Percentiles rank a stretch among this genome's conserved stretches.
These are phyloP conservation scores for Leptinotarsa undecemlineata DNA, from an alignment of 1,140 invertebrate genomes.

Conservation along the genomic window DNA sequence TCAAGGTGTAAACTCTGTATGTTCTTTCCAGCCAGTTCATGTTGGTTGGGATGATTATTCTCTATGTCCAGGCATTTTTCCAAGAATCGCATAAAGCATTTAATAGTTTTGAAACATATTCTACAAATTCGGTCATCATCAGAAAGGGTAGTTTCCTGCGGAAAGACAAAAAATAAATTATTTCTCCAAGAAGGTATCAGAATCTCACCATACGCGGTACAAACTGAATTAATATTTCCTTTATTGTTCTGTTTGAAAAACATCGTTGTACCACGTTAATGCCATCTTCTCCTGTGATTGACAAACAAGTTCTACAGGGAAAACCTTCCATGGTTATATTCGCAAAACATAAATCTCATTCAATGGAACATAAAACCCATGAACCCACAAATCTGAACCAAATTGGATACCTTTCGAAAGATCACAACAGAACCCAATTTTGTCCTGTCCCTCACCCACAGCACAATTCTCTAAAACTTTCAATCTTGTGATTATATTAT, in stretches of 20 bases:
- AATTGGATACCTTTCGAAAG: too few species aligned
- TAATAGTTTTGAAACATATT: constrained; percentile 20
- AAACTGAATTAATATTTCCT: constrained; percentile 15
- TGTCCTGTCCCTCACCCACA: too few species aligned
- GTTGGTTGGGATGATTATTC: neutral
- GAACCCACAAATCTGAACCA: neutral
- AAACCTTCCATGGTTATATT: constrained; percentile 9
- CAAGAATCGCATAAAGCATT: constrained; percentile 11
- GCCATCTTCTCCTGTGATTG: neutral
- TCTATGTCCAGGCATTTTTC: constrained; percentile 22
- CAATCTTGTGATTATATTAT: too few species aligned
- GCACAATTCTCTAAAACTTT: too few species aligned
- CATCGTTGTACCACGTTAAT: neutral
- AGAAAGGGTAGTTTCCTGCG: constrained; percentile 5
- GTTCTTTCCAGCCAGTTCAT: neutral
- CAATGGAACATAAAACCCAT: constrained; percentile 14
- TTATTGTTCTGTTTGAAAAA: constrained; percentile 16
- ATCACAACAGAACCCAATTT: too few species aligned
- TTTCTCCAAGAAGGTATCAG: neutral
- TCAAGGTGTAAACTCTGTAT: neutral
- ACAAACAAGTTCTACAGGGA: constrained; percentile 23
- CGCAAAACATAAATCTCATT: constrained; percentile 12
- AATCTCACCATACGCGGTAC: constrained; percentile 19
- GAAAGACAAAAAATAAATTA: neutral
- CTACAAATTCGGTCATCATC: constrained; percentile 15